Base-by-base conservation (phyloP, 2,888 invertebrate genomes). In the Holacanthella duospinosa region DNA sequence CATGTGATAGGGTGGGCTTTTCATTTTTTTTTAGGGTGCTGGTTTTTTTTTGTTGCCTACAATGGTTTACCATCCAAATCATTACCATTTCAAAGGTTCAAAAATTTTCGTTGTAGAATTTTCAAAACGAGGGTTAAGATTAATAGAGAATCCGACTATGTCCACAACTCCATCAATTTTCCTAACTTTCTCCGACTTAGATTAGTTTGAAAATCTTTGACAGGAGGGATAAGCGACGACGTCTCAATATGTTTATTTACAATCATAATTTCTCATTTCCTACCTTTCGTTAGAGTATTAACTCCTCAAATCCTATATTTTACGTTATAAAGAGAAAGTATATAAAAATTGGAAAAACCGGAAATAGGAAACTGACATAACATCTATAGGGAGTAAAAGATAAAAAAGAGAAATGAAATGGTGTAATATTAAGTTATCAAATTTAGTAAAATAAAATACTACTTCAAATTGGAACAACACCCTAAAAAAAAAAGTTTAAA, bases 141-240 rank as follows among this genome's bases (percentile, higher is more conserved):
- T 48, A 48, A 48, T 48, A 9, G 48, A 21, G 12, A 21, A 21
- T 16, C 12, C 48, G 12, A 4, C 21, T 21, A 9, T 48, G 48
- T 48, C 48, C 48, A 48, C 48, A 48, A 48, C 19, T 48, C 48
- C 48, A 48, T 48, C 48, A 48, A 48, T 48, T 21, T 21, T 21
- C 36, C n/a, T 36, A 6, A 36, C 36, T 36, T 36, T 36, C 36
- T 16, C 16, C 36, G 6, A 6, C 36, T 12, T 16, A 36, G 6
- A 36, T 36, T n/a, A n/a, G n/a, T n/a, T n/a, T n/a, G n/a, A n/a
- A n/a, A n/a, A n/a, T n/a, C n/a, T n/a, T n/a, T n/a, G n/a, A 12
- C 36, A 36, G 21, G 21, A 48, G 48, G 48, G n/a, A 21, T n/a
- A 48, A 48, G 21, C 21, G 48, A 9, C n/a, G 48, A 48, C 19